A percentile compares a stretch with the other conserved stretches of the same genome.
phyloP scores from a whole-genome alignment of 2,113 vertebrate species.

The Malurus melanocephalus region DNA sequence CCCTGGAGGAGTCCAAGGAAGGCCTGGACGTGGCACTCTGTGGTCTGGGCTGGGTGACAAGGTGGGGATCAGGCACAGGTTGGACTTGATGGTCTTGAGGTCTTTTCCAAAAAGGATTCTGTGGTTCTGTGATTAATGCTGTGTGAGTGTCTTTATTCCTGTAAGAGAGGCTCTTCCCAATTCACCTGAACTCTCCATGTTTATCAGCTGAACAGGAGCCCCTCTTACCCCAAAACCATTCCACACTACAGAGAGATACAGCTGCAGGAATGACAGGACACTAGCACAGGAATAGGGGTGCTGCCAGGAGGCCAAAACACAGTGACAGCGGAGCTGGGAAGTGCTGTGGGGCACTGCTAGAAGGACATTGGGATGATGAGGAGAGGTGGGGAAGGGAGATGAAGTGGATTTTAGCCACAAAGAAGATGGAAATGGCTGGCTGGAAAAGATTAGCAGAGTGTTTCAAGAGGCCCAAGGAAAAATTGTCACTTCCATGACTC shows the following conservation, averaged over 20 bases:
- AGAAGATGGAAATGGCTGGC: not conserved
- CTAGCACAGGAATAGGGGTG: not conserved
- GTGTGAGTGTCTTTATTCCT: not conserved
- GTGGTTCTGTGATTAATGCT: not conserved
- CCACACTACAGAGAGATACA: not conserved
- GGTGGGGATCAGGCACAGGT: not conserved
- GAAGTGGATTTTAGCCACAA: not conserved
- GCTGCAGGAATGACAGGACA: not conserved
- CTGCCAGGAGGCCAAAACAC: not conserved
- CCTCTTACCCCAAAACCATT: not conserved
- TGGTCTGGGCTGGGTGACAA: not conserved
- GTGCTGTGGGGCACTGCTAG: not conserved
- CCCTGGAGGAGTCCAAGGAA: not conserved
- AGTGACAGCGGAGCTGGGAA: rapidly evolving
- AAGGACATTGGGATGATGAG: not conserved
- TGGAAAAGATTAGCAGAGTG: not conserved
- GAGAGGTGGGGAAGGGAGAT: not conserved
- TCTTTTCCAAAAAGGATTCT: not conserved
- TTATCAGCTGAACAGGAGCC: not conserved
- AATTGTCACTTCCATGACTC: not conserved
- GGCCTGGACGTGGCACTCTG: not conserved
- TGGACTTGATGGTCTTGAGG: not conserved
- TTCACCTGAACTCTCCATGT: not conserved
- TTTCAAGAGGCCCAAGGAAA: not conserved
- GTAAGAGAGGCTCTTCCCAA: not conserved